A percentile compares a stretch with the other conserved stretches of the same genome.
Evolutionary conservation across 2,888 invertebrate species (phyloP).

Genomic region (Agapostemon virescens): DNA sequence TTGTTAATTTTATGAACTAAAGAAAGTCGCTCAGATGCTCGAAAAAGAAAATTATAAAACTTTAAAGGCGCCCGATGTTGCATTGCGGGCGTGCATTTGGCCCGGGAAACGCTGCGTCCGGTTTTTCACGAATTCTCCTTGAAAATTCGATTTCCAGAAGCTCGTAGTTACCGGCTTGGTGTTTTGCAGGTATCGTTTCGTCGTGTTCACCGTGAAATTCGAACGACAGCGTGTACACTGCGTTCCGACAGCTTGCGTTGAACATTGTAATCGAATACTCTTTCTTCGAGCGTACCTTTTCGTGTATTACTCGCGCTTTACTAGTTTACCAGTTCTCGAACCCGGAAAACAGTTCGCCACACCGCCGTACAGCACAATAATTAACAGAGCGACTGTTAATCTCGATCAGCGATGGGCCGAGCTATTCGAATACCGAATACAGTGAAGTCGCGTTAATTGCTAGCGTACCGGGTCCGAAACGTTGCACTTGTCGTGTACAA

Average conservation of each 20-base stretch:
- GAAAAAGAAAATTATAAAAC: too few relatives aligned
- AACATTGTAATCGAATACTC: constrained; percentile 4
- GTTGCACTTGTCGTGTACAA: too few relatives aligned
- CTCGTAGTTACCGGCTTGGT: background rate
- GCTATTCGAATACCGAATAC: background rate
- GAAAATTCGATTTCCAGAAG: background rate
- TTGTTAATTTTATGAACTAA: too few relatives aligned
- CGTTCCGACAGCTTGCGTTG: background rate
- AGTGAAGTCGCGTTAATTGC: too few relatives aligned
- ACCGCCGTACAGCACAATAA: constrained; percentile 44
- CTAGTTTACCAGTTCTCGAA: constrained; percentile 17
- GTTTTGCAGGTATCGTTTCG: constrained; percentile 5
- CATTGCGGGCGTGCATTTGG: background rate
- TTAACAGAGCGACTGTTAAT: constrained; percentile 22
- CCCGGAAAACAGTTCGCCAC: constrained; percentile 1
- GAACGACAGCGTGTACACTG: background rate
- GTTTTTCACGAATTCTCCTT: background rate
- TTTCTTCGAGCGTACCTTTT: constrained; percentile 8
- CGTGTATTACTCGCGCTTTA: background rate
- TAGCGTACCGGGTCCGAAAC: too few relatives aligned
- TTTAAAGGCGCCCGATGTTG: too few relatives aligned
- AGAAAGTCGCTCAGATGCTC: too few relatives aligned
- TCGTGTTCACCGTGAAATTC: background rate
- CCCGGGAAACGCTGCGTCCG: background rate
- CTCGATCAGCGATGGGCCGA: background rate